A percentile compares a stretch with the other conserved stretches of the same genome.
phyloP scores from a whole-genome alignment of 2,888 invertebrate genomes.

The Orthonychiurus folsomi region DNA sequence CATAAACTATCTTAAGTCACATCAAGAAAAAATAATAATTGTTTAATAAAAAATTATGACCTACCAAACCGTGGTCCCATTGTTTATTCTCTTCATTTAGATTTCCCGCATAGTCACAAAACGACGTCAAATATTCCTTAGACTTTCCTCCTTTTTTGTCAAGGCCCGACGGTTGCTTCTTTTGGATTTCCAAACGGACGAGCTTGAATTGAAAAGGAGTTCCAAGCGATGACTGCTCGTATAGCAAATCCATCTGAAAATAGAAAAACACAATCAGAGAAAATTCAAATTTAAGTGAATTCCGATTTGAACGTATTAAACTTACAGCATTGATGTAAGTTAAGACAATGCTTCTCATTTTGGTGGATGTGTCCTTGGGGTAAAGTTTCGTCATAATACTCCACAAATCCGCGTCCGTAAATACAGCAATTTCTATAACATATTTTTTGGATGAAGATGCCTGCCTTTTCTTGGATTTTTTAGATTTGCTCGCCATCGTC shows the following conservation, averaged over 20 bases:
- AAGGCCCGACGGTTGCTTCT: slow-evolving; percentile 33
- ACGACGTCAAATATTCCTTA: slow-evolving; percentile 43
- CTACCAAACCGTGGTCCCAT: slow-evolving; percentile 45
- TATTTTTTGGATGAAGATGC: slow-evolving; percentile 15
- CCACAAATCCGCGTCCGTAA: slow-evolving; percentile 41
- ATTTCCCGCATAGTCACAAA: slow-evolving; percentile 41
- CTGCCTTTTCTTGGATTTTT: slow-evolving; percentile 6
- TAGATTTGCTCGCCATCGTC: neutral
- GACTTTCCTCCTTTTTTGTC: slow-evolving; percentile 42
- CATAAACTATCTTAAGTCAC: neutral
- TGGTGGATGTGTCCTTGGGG: slow-evolving; percentile 28
- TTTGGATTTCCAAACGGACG: slow-evolving; percentile 42
- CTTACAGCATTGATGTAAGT: slow-evolving; percentile 39
- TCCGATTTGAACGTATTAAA: neutral
- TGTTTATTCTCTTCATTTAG: slow-evolving; percentile 33
- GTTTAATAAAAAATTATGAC: too few relatives aligned
- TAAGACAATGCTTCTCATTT: slow-evolving; percentile 37
- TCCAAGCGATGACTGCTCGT: slow-evolving; percentile 41
- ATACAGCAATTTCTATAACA: slow-evolving; percentile 42
- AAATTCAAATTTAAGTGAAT: neutral
- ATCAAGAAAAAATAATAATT: too few relatives aligned
- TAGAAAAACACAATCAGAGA: slow-evolving; percentile 5
- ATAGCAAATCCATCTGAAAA: slow-evolving; percentile 42
- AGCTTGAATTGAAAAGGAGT: slow-evolving; percentile 41
- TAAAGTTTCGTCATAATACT: slow-evolving; percentile 32